Base-by-base conservation (phyloP, 2,797 vertebrate species). In the Alauda arvensis region DNA sequence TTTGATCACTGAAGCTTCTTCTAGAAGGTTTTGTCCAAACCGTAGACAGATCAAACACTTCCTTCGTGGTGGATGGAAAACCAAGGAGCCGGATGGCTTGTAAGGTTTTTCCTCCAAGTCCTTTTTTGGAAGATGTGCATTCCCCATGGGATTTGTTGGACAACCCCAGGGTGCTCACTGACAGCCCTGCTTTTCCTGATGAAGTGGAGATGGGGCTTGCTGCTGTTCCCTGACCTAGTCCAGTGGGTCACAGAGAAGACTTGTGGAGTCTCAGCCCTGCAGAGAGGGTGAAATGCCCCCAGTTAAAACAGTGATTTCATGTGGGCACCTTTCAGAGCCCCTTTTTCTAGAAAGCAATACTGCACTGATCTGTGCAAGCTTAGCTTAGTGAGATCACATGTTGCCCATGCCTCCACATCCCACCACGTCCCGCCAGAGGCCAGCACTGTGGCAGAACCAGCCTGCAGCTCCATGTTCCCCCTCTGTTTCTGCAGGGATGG, bases 401-500 rank as follows among this genome's bases (percentile, higher is more conserved):
- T 83, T 76, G 17, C 77, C 61, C 37, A 2, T 49, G 26, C 46
- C 40, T 79, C 37, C 16, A 3, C 24, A 4, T 52, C 13, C 29
- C 25, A 56, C 37, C 3, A 2, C 0, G 0, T 51, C 18, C n/a
- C 37, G 26, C 31, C 0, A 0, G 15, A 51, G 46, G 42, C 23
- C 0, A 1, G 29, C 45, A 51, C 26, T 1, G 0, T 76, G 45
- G 26, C 12, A 74, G 48, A 57, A 57, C 29, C 12, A 2, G 37
- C 10, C 45, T 89, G 34, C 80, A 89, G 70, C 83, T 90, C 66
- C 12, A 0, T 51, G 12, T 94, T 91, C 84, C 89, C 2, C 3
- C 90, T 95, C 70, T 90, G 9, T 94, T 94, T 91, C 95, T 77
- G 37, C 96, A 99, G 99, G 97, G 99, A 99, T 7, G 98, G 99